Evolutionary conservation across 2,797 vertebrate species (phyloP).

Genomic region (Sebastes steindachneri): DNA sequence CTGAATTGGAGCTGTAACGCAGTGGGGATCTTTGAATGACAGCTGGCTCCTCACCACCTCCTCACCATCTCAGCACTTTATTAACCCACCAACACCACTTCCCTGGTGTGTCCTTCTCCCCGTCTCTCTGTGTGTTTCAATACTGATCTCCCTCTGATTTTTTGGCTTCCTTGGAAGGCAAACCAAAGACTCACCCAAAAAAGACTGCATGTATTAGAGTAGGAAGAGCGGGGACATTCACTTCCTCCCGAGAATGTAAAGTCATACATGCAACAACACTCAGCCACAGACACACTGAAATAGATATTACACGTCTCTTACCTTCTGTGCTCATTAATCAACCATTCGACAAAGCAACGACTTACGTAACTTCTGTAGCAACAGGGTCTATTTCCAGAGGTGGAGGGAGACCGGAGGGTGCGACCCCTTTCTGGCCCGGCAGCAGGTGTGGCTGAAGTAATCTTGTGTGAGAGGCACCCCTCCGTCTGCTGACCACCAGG

Average conservation of each 20-base stretch:
- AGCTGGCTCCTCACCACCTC: conserved; percentile 35
- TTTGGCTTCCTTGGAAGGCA: neutral
- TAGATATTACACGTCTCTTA: conserved; percentile 9
- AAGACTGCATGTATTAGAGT: neutral
- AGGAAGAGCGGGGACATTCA: neutral
- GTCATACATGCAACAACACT: neutral
- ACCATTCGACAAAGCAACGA: conserved; percentile 45
- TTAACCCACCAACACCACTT: neutral
- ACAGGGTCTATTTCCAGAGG: conserved; percentile 74
- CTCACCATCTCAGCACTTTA: conserved; percentile 4
- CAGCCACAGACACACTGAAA: conserved; percentile 10
- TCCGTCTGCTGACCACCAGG: conserved; percentile 36
- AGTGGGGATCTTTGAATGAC: conserved; percentile 21
- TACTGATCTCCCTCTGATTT: neutral
- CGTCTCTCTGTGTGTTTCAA: neutral
- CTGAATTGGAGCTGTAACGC: conserved; percentile 24
- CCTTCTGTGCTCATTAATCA: conserved; percentile 54
- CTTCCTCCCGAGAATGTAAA: conserved; percentile 13
- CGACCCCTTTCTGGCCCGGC: conserved; percentile 25
- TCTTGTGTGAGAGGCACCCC: conserved; percentile 29
- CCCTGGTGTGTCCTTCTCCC: neutral
- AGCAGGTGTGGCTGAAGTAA: conserved; percentile 60
- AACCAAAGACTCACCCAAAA: neutral
- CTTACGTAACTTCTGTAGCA: conserved; percentile 60
- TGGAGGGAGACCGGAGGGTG: conserved; percentile 46